Conservation (phyloP, 2,888 invertebrate species). For the Junonia oenone region DNA sequence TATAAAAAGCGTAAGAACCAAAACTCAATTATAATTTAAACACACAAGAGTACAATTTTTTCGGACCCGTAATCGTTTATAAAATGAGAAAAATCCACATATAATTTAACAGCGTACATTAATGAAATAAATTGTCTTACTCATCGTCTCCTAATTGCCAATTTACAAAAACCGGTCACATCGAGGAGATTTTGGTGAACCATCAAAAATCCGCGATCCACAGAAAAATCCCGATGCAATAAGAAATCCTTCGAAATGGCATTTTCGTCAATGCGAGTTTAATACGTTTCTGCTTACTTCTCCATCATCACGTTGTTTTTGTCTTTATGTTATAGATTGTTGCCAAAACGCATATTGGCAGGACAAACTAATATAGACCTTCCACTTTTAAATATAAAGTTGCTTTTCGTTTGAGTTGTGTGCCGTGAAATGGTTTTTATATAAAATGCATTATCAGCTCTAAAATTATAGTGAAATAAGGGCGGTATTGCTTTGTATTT, state of each 20-base stretch:
- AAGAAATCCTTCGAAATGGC: conserved; percentile 56
- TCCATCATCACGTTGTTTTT: conserved; percentile 63
- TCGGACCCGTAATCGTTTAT: background rate
- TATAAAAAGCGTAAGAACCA: background rate
- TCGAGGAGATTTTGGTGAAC: conserved; percentile 32
- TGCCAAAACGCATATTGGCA: background rate
- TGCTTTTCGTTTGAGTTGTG: background rate
- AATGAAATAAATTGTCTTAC: conserved; percentile 14
- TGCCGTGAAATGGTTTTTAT: background rate
- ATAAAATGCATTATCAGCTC: background rate
- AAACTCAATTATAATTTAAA: background rate
- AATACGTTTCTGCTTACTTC: conserved; percentile 68
- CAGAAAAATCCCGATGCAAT: conserved; percentile 38
- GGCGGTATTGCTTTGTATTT: background rate
- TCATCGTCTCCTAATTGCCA: conserved; percentile 8
- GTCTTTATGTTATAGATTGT: conserved; percentile 28
- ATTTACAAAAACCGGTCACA: conserved; percentile 9
- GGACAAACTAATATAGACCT: conserved; percentile 29
- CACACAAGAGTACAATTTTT: background rate
- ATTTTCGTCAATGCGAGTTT: conserved; percentile 61
- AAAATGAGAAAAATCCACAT: conserved; percentile 12
- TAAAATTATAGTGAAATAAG: conserved; percentile 1
- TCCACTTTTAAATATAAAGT: background rate
- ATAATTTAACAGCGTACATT: conserved; percentile 15
- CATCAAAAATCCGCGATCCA: conserved; percentile 37